Evolutionary conservation across 2,888 invertebrate genomes (phyloP).

Genomic region (Uropetala carovei): DNA sequence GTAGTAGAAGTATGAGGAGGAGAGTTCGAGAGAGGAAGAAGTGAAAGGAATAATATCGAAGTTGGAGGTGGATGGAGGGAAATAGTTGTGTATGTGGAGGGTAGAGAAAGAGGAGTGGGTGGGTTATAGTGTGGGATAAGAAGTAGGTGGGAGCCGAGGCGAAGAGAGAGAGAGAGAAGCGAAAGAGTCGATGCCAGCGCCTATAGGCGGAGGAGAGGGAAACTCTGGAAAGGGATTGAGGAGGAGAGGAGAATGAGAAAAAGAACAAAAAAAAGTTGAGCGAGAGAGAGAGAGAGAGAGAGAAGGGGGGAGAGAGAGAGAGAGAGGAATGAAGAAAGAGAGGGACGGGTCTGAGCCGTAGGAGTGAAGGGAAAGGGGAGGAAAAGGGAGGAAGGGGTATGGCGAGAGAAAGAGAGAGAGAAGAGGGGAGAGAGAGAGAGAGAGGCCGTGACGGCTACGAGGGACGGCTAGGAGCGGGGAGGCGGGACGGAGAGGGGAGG

Average conservation of each 20-base stretch:
- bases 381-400: not conserved
- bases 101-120: not conserved
- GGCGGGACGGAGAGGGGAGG: not conserved
- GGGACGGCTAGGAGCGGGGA: not conserved
- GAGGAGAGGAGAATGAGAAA: constrained; percentile 21
- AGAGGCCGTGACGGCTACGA: not conserved
- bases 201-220: constrained; percentile 50
- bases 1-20: not conserved
- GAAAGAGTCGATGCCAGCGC: constrained; percentile 37
- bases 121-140: constrained; percentile 22
- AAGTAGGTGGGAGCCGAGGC: not conserved
- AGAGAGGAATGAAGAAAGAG: constrained; percentile 11
- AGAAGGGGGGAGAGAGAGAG: not conserved
- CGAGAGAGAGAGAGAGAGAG: constrained; percentile 13
- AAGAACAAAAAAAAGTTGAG: not conserved
- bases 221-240: not conserved
- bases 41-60: constrained; percentile 29
- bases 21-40: not conserved
- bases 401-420: not conserved
- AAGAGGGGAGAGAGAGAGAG: not conserved
- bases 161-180: constrained; percentile 4
- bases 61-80: not conserved
- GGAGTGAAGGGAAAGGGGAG: not conserved
- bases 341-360: not conserved
- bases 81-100: not conserved